phyloP scores from a whole-genome alignment of 2,113 vertebrate genomes.

The Brienomyrus longianalis region DNA sequence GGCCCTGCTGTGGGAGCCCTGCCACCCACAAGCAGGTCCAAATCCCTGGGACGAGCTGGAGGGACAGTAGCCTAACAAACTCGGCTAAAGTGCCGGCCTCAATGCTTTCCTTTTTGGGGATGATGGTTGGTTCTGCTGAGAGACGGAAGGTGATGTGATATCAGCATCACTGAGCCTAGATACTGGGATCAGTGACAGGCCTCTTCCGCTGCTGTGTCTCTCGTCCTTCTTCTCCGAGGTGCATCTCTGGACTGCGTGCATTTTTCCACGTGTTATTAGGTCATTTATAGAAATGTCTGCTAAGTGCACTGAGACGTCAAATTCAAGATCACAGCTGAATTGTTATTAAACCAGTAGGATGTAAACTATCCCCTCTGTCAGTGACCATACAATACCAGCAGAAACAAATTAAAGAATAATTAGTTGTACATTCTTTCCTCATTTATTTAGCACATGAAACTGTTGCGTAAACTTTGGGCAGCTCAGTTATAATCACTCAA shows the following conservation, averaged over 20 bases:
- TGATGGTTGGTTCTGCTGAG: background rate
- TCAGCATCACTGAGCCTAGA: background rate
- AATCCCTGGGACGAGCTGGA: background rate
- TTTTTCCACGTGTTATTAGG: background rate
- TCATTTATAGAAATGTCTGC: background rate
- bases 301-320: too few relatives aligned
- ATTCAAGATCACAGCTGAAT: background rate
- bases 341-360: background rate
- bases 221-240: background rate
- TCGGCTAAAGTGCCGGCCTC: background rate
- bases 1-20: background rate
- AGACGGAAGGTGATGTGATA: background rate
- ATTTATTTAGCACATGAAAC: background rate
- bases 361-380: background rate
- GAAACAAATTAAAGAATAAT: background rate
- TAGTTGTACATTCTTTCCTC: background rate
- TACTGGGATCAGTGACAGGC: background rate
- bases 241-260: background rate
- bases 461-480: background rate
- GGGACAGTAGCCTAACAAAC: background rate
- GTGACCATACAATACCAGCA: background rate
- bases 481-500: background rate
- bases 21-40: background rate
- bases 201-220: background rate
- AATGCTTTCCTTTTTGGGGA: background rate